Base-by-base conservation (phyloP, 2,888 invertebrate genomes). In the Isoperla grammatica region DNA sequence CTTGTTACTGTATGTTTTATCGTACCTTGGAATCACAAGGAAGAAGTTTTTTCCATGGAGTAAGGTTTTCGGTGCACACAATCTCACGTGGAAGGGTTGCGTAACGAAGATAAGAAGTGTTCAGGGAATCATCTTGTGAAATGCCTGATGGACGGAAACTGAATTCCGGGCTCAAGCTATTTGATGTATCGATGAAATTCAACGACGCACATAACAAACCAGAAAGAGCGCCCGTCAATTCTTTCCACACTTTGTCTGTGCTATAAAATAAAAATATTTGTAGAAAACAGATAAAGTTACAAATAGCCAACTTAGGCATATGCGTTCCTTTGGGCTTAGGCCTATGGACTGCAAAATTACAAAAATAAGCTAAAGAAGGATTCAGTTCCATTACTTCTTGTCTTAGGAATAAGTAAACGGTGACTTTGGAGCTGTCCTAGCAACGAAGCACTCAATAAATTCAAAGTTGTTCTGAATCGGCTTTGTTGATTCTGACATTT, bases 11-110 rank as follows among this genome's bases (percentile, higher is more conserved):
- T n/a, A 15, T 35, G 45, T 17, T n/a, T 13, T 11, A 54, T 4
- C 15, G 6, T 72, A 80, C 82, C 73, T 83, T 87, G n/a, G 89
- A 87, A 74, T 90, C 90, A 76, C 99, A 99, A 0, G 99, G 98
- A 48, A 99, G 75, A 3, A 99, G 77, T 73, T 98, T 99, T 70
- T 95, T 95, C 90, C 97, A 98, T 0, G 99, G 98, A 12, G 99
- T 98, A 68, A 99, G 78, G 78, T 99, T 99, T 78, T 99, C 99
- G 0, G 98, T 99, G 72, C 99, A 99, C 2, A 97, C 95, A 68
- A 94, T 91, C 80, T 99, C 99, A 65, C 93, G 81, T 0, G 98
- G 95, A 62, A 99, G 74, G n/a, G 91, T 86, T 1, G 96, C 88
- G 77, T 96, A 97, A 68, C 90, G 77, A 46, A 87, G 73, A 68